Evolutionary conservation across 2,888 invertebrate genomes (phyloP), one percentile per base, ranked within the genome.

Genomic region (Fabriciana adippe): DNA sequence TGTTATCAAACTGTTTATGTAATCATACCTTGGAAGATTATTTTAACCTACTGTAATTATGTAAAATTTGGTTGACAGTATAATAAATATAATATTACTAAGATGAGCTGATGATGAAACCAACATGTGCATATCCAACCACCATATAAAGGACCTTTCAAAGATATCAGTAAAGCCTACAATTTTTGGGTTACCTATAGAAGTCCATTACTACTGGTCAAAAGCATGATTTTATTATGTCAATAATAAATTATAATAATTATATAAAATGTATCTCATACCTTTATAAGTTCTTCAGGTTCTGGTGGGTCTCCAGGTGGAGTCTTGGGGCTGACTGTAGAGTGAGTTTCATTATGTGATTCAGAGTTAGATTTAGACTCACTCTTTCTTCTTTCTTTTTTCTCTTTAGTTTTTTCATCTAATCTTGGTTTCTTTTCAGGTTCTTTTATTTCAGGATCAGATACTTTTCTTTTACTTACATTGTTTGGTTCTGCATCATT

Each of bases 261-360:
- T 26, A 66, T 26, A n/a, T 0, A 66, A 48, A 55, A 48, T 51
- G 21, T 55, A 53, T 61, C 51, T 64, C 35, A 70, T 70, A 95
- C 95, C 91, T 97, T 97, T 70, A 99, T 96, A 45, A 99, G 93
- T 79, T 98, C 98, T 81, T 99, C 98, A 0, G 98, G 96, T 89
- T 99, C 97, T 1, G 98, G 97, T 1, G 97, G 97, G 81, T 98
- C 97, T 2, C 96, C 96, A 0, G 95, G 95, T 0, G 97, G 96
- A 8, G 96, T 94, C 78, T 95, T 95, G 0, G 97, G 97, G 80
- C 97, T 97, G 65, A 97, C 90, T 21, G 96, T 96, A 3, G 95
- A 94, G 78, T 96, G 96, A 0, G 95, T 94, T 80, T 96, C 96
- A 71, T 96, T 94, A 73, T 95, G 95, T 21, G 96, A 96, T 78